A percentile compares a stretch with the other conserved stretches of the same genome.
Evolutionary conservation across 2,888 invertebrate species (phyloP).

Genomic region (Amblyteles armatorius): DNA sequence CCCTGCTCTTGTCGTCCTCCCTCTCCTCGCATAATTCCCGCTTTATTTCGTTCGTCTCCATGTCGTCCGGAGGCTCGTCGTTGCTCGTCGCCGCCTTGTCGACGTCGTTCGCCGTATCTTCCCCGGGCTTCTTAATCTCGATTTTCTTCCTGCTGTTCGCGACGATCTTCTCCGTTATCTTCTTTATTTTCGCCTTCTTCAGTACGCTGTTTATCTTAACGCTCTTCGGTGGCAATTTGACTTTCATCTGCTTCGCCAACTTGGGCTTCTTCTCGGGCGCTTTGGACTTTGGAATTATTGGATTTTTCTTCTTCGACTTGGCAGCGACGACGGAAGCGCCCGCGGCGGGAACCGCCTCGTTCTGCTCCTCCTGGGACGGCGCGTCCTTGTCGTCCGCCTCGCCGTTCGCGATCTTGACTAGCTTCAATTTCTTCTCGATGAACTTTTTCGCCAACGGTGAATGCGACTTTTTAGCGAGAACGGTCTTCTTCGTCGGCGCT

Average conservation of each 20-base stretch:
- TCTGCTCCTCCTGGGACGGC: conserved; percentile 36
- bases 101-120: conserved; percentile 71
- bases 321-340: conserved; percentile 2
- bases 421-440: conserved; percentile 81
- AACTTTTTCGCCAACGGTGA: conserved; percentile 80
- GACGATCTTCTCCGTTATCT: conserved; percentile 76
- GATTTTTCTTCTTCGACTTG: conserved; percentile 77
- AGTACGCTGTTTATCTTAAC: conserved; percentile 74
- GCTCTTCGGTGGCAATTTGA: conserved; percentile 78
- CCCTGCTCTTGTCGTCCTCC: conserved; percentile 70
- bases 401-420: conserved; percentile 77
- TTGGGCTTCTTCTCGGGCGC: conserved; percentile 79
- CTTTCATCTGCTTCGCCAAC: conserved; percentile 80
- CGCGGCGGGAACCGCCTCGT: conserved; percentile 1
- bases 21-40: conserved; percentile 79
- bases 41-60: conserved; percentile 75
- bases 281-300: conserved; percentile 74
- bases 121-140: conserved; percentile 74
- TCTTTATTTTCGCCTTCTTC: conserved; percentile 79
- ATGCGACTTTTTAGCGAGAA: conserved; percentile 78
- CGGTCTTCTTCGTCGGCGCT: conserved; percentile 61
- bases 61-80: conserved; percentile 65
- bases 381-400: conserved; percentile 69
- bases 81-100: conserved; percentile 70
- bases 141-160: conserved; percentile 77